phyloP scores from a whole-genome alignment of 2,797 vertebrate genomes.

The Rhinatrema bivittatum region DNA sequence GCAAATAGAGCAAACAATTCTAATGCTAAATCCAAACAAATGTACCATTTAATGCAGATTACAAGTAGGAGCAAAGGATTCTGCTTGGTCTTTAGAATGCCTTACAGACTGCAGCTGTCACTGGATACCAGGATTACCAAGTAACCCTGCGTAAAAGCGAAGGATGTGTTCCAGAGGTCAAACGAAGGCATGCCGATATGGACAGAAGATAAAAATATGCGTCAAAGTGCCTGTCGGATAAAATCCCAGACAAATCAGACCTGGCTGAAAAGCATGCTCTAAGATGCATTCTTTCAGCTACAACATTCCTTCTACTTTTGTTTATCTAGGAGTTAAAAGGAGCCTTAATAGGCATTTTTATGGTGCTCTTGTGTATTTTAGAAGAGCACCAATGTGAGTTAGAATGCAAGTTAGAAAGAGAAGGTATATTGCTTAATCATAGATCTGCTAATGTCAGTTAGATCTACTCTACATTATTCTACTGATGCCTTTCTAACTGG shows the following conservation, averaged over 20 bases:
- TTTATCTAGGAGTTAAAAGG: no score
- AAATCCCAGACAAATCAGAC: background rate
- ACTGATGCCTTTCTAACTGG: no score
- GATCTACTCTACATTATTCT: no score
- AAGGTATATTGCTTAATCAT: no score
- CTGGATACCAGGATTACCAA: background rate
- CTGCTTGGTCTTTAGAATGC: conserved; percentile 4
- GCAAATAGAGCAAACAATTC: background rate
- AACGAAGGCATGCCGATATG: background rate
- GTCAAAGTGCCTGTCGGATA: background rate
- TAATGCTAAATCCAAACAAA: conserved; percentile 11
- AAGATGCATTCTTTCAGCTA: no score
- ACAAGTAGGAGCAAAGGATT: conserved; percentile 10
- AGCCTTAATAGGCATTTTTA: no score
- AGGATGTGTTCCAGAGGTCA: background rate
- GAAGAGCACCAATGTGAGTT: no score
- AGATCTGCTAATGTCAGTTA: no score
- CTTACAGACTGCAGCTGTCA: conserved; percentile 2
- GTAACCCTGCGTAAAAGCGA: background rate
- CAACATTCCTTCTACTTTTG: no score
- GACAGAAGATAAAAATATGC: background rate
- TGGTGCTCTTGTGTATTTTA: no score
- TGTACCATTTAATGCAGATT: conserved; percentile 1
- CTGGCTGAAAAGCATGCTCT: no score
- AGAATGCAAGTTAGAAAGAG: no score